Evolutionary conservation across 1,140 invertebrate genomes (phyloP), one percentile per base, ranked within the genome.

Genomic region (Babylonia areolata): DNA sequence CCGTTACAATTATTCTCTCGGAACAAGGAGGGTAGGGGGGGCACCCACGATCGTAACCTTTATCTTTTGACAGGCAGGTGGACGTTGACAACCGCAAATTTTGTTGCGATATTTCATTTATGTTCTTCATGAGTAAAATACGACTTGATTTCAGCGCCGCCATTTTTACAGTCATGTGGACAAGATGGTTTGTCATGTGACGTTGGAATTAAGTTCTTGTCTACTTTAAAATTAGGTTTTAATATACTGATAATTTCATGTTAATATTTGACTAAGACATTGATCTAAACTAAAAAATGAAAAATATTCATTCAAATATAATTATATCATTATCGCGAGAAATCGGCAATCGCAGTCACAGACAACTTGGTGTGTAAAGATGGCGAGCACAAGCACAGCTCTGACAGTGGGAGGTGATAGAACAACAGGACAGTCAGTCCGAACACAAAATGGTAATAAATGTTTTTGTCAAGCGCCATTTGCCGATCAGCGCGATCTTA

Each of bases 361-460:
- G 54, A 78, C 75, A 84, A n/a, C n/a, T 83, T 51, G 17, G 46
- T 87, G 86, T 88, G 88, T 86, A 87, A 91, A 89, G 87, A 94
- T 94, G 94, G 92, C 94, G 86, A 51, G 46, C 82, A 93, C 92
- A 64, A 89, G 85, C 42, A 86, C 89, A 78, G 88, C 92, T 17
- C 85, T 94, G 23, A 92, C 91, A 85, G 96, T 99, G 91, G 96
- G 96, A 78, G 98, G 98, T 82, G 96, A 96, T 85, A 96, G 98
- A 92, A 96, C 97, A 85, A 97, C 97, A 42, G 98, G 98, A 88
- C 96, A 97, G 75, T 96, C 98, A 78, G 97, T 99, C 80, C 95
- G 98, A 88, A 98, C 97, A 71, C 98, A 99, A 96, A 99, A 94
- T 93, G 94, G 94, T 94, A 84, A 77, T 12, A 64, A 23, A 23